phyloP scores from a whole-genome alignment of 2,113 vertebrate genomes.

The Tenrec ecaudatus region DNA sequence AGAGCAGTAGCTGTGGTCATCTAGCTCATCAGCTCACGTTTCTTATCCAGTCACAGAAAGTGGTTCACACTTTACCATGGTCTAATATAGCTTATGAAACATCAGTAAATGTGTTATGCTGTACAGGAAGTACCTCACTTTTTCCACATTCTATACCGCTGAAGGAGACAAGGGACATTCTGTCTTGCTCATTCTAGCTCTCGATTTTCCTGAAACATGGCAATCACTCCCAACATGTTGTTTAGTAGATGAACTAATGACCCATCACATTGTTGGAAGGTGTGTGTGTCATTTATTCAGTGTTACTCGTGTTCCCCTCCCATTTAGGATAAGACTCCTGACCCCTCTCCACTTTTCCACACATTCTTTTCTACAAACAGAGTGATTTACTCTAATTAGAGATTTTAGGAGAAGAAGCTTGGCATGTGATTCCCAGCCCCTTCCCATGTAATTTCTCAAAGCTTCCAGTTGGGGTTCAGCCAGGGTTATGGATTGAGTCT shows the following conservation, averaged over 20 bases:
- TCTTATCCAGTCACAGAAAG: neutral
- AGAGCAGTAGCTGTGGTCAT: neutral
- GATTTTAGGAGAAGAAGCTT: neutral
- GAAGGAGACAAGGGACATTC: neutral
- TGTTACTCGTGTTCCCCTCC: neutral
- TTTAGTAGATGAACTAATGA: neutral
- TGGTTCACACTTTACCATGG: neutral
- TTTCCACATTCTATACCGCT: conserved; percentile 7
- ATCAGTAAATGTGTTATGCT: neutral
- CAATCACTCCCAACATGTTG: neutral
- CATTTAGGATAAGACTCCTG: neutral
- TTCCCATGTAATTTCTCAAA: neutral
- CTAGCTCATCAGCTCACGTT: neutral
- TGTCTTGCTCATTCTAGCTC: neutral
- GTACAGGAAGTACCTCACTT: neutral
- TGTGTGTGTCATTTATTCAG: neutral
- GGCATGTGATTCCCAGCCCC: neutral
- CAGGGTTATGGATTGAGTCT: neutral
- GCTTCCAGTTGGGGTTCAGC: neutral
- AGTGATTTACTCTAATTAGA: neutral
- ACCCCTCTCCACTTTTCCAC: neutral
- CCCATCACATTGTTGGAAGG: neutral
- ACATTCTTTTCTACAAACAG: neutral
- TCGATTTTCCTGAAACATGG: neutral
- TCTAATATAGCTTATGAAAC: neutral